phyloP scores from a whole-genome alignment of 1,140 invertebrate genomes.

The Anoplophora glabripennis region DNA sequence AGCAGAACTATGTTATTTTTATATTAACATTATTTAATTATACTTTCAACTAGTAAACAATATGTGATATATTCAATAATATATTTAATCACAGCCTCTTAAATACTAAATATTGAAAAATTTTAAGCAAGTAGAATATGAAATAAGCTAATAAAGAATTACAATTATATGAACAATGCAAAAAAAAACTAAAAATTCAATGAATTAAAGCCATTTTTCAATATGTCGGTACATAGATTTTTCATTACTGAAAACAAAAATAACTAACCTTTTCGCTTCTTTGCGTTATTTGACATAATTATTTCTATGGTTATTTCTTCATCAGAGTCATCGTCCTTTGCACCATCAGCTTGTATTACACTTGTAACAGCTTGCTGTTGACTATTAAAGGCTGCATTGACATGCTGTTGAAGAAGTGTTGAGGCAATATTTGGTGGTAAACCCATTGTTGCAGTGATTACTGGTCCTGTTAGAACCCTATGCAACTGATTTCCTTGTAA shows the following conservation, averaged over 20 bases:
- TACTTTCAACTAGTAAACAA: too few species aligned
- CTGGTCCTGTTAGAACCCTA: slow-evolving; percentile 72
- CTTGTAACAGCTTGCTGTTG: slow-evolving; percentile 38
- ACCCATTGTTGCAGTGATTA: slow-evolving; percentile 82
- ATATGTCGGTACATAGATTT: too few species aligned
- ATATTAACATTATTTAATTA: slow-evolving; percentile 10
- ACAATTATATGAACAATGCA: too few species aligned
- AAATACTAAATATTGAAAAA: too few species aligned
- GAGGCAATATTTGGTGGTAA: slow-evolving; percentile 74
- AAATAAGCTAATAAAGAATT: too few species aligned
- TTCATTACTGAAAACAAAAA: neutral
- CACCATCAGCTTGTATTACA: slow-evolving; percentile 45
- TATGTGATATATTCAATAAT: too few species aligned
- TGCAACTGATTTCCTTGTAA: slow-evolving; percentile 64
- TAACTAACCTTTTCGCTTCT: neutral
- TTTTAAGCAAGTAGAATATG: too few species aligned
- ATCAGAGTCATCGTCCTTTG: slow-evolving; percentile 17
- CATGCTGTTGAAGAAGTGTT: slow-evolving; percentile 78
- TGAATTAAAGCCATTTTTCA: neutral
- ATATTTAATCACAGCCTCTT: too few species aligned
- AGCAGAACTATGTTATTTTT: too few species aligned
- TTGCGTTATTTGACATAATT: neutral
- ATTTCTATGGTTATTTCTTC: slow-evolving; percentile 11
- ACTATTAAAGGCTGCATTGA: slow-evolving; percentile 69
- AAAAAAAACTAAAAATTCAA: too few species aligned